Conservation (phyloP, 2,113 vertebrate species). For the Catharus fuscescens region DNA sequence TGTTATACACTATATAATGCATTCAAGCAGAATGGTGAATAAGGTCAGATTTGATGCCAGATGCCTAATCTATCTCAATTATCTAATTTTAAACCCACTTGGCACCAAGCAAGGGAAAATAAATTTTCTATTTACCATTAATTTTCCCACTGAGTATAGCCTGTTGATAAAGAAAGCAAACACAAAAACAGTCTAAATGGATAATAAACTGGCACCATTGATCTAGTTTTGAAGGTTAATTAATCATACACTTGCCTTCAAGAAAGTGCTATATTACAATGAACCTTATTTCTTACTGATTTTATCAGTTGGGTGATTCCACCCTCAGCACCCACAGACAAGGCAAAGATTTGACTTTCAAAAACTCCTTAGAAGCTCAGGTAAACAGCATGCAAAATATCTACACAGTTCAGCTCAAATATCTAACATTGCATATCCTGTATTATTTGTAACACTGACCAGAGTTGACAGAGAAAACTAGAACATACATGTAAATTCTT, state of each 20-base stretch:
- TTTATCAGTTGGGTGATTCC: neutral
- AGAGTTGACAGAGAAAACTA: neutral
- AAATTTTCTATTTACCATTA: constrained; percentile 37
- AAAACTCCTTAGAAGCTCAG: neutral
- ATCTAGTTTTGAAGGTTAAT: constrained; percentile 34
- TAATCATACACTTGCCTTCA: neutral
- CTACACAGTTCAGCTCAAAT: neutral
- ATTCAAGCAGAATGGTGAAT: neutral
- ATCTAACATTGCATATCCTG: neutral
- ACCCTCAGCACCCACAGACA: neutral
- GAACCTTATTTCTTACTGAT: neutral
- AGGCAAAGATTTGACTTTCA: constrained; percentile 44
- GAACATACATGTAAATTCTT: neutral
- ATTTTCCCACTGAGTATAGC: neutral
- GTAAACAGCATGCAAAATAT: neutral
- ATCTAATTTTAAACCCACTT: constrained; percentile 33
- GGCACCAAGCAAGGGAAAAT: neutral
- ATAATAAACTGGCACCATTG: neutral
- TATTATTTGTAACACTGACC: constrained; percentile 45
- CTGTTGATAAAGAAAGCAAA: constrained; percentile 16
- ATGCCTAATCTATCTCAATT: constrained; percentile 35
- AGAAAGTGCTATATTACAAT: neutral
- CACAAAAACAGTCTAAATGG: neutral
- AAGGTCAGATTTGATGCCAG: constrained; percentile 9
- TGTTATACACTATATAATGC: neutral